phyloP scores from a whole-genome alignment of 1,140 invertebrate species.

The Zophobas morio region DNA sequence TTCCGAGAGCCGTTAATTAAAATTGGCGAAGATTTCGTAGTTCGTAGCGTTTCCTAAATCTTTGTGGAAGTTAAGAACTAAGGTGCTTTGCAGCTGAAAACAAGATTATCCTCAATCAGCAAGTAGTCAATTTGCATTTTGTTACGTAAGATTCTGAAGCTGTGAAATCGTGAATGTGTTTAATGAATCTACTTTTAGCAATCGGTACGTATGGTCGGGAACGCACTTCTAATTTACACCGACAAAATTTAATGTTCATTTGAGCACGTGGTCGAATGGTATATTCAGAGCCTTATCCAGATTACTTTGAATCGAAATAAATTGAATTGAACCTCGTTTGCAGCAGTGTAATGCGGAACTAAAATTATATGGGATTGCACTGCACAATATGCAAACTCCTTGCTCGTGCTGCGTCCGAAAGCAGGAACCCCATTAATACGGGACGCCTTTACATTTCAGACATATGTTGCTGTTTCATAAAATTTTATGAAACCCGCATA shows the following conservation, averaged over 20 bases:
- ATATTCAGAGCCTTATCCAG: neutral
- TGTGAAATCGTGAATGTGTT: neutral
- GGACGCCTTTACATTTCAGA: conserved; percentile 36
- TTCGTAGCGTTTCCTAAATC: too few relatives aligned
- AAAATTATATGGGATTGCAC: conserved; percentile 12
- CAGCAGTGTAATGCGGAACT: neutral
- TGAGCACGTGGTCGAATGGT: neutral
- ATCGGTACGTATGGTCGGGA: neutral
- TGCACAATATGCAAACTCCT: conserved; percentile 34
- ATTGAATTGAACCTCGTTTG: neutral
- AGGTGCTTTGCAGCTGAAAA: neutral
- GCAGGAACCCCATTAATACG: conserved; percentile 26
- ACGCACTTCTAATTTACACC: neutral
- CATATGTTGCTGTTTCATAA: conserved; percentile 31
- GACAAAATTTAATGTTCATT: conserved; percentile 1
- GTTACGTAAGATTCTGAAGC: neutral
- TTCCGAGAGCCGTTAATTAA: too few relatives aligned
- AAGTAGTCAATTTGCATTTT: conserved; percentile 8
- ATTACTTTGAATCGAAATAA: neutral
- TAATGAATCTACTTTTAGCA: conserved; percentile 3
- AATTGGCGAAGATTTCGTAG: too few relatives aligned
- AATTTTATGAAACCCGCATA: conserved; percentile 36
- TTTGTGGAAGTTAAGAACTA: neutral
- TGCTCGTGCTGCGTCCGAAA: conserved; percentile 10
- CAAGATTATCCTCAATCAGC: conserved; percentile 4